A percentile compares a stretch with the other conserved stretches of the same genome.
phyloP scores from a whole-genome alignment of 2,797 vertebrate species.

The Poeciliopsis infans region DNA sequence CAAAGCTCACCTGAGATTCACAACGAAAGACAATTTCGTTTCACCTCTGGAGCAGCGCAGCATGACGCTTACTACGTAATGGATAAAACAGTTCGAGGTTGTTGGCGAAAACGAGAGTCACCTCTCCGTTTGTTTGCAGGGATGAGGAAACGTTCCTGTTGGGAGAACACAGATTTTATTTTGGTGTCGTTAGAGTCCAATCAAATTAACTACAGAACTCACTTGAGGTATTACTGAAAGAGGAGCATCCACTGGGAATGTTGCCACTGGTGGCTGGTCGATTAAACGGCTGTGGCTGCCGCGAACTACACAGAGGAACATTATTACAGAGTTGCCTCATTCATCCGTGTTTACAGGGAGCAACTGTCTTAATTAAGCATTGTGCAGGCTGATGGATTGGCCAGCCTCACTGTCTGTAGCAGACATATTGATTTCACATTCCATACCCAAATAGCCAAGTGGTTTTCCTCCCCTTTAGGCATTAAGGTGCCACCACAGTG shows the following conservation, averaged over 20 bases:
- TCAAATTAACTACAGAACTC: slow-evolving; percentile 63
- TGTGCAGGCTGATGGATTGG: slow-evolving; percentile 63
- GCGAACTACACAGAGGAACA: slow-evolving; percentile 41
- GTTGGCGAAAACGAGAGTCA: slow-evolving; percentile 26
- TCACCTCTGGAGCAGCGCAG: slow-evolving; percentile 56
- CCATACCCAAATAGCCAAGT: slow-evolving; percentile 50
- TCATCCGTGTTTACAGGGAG: slow-evolving; percentile 61
- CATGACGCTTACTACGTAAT: slow-evolving; percentile 50
- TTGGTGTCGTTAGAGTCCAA: slow-evolving; percentile 50
- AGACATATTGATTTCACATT: slow-evolving; percentile 76
- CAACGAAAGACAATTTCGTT: slow-evolving; percentile 63
- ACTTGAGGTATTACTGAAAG: slow-evolving; percentile 57
- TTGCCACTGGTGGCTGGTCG: slow-evolving; percentile 46
- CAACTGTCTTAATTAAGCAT: slow-evolving; percentile 74
- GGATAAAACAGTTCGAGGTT: slow-evolving; percentile 40
- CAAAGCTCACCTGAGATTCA: slow-evolving; percentile 77
- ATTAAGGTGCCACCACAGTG: slow-evolving; percentile 45
- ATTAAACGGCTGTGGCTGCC: slow-evolving; percentile 61
- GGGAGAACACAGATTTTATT: slow-evolving; percentile 52
- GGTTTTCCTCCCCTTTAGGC: slow-evolving; percentile 45
- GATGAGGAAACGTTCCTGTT: slow-evolving; percentile 30
- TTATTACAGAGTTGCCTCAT: slow-evolving; percentile 56
- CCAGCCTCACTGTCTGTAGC: slow-evolving; percentile 43
- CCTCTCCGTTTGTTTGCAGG: slow-evolving; percentile 28
- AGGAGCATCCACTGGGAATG: slow-evolving; percentile 43